These are phyloP conservation scores for Euphonia xanthogaster DNA, from an alignment of 2,797 vertebrate genomes.

Conservation along the genomic window DNA sequence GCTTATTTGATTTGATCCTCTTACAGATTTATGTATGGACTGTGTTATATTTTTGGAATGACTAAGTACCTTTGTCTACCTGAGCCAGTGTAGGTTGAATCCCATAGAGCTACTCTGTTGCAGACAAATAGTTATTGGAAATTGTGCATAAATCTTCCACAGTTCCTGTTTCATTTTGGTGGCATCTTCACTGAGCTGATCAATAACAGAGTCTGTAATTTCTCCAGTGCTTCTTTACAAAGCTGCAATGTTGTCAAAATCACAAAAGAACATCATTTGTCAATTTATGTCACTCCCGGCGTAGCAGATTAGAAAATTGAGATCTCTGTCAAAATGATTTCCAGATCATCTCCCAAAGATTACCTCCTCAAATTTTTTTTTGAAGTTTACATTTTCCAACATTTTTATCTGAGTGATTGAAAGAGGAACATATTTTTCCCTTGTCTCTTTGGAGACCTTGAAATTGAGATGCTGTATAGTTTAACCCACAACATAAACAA, in stretches of 20 bases:
- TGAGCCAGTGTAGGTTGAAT: neutral
- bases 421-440: neutral
- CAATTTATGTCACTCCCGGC: neutral
- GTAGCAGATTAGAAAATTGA: neutral
- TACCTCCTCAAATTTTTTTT: neutral
- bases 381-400: neutral
- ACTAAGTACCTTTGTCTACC: neutral
- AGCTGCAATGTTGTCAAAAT: conserved; percentile 1
- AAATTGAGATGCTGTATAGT: neutral
- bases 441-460: neutral
- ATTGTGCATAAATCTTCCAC: neutral
- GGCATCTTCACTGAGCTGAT: neutral
- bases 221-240: neutral
- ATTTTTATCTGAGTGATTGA: neutral
- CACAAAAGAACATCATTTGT: neutral
- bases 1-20: neutral
- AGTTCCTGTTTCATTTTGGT: neutral
- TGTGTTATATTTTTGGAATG: neutral
- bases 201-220: neutral
- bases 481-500: neutral
- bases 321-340: conserved; percentile 17
- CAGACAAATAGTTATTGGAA: neutral
- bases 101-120: neutral
- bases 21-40: neutral
- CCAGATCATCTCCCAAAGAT: conserved; percentile 1